Evolutionary conservation across 2,797 vertebrate species (phyloP), one percentile per base, ranked within the genome.

Genomic region (Apodemus agrarius): DNA sequence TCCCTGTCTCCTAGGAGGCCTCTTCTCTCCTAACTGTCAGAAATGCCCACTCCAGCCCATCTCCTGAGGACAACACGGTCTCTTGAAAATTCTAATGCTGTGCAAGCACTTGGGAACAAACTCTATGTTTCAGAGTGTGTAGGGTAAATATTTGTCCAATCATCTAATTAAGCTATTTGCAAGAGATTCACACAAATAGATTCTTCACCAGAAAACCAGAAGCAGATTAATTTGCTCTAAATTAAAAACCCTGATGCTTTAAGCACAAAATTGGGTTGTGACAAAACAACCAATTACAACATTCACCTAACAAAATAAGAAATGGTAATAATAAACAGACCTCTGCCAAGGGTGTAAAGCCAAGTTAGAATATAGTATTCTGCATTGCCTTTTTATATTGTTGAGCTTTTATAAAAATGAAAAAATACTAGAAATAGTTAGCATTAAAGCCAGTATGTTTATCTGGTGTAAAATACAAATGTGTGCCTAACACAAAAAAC

Each of bases 101-200:
- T 99, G 95, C 22, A 87, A 13, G 89, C 95, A 97, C 93, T 97
- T 82, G 97, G 59, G 94, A 97, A 94, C 95, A 40, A 10, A 22
- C 94, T 78, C 96, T 97, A n/a, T n/a, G 12, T 26, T 69, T 94
- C 69, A 82, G 26, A 88, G 89, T 22, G 57, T 14, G 46, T 94
- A 90, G 81, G 52, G 19, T 88, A 95, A 96, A 83, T 37, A 59
- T 88, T 65, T 94, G 37, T 91, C 49, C 94, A 88, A 94, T 46
- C 86, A 94, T 97, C 96, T 95, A 97, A 97, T 97, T 97, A 95
- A 91, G 46, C 54, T 94, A n/a, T 96, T 98, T 94, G 43, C 74
- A 96, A 97, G 96, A 92, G 61, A 97, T 61, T 93, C 1, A 96
- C 96, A 49, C 84, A 97, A 97, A 95, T 49, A 96, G 61, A n/a